Evolutionary conservation across 2,797 vertebrate genomes (phyloP).

Genomic region (Spinibarbus caldwelli): DNA sequence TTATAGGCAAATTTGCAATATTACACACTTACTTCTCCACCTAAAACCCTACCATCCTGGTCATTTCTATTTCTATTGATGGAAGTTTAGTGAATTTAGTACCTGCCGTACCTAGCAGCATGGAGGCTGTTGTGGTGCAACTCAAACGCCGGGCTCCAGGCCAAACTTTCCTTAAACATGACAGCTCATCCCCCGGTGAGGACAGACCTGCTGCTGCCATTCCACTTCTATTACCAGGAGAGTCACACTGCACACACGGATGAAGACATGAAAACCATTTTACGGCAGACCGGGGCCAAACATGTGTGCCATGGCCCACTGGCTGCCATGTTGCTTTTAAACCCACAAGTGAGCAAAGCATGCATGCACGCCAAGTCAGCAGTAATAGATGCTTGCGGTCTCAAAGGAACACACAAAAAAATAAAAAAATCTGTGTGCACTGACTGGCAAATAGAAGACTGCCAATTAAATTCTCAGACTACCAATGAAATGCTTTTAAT

Average conservation of each 20-base stretch:
- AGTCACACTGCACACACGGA: conserved; percentile 55
- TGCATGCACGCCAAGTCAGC: conserved; percentile 40
- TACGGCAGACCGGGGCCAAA: conserved; percentile 49
- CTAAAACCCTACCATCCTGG: background rate
- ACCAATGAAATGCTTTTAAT: background rate
- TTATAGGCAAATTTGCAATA: conserved; percentile 47
- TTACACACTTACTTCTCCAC: conserved; percentile 55
- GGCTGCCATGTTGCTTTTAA: conserved; percentile 41
- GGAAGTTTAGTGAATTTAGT: conserved; percentile 49
- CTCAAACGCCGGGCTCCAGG: conserved; percentile 66
- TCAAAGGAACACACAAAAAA: too few species aligned
- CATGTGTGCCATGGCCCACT: conserved; percentile 38
- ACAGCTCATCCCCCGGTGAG: conserved; percentile 70
- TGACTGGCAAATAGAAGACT: background rate
- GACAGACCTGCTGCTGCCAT: conserved; percentile 69
- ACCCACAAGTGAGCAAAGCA: conserved; percentile 41
- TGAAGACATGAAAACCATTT: conserved; percentile 65
- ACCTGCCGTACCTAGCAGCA: conserved; percentile 57
- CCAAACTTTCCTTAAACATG: conserved; percentile 70
- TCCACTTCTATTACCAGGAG: conserved; percentile 66
- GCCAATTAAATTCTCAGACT: background rate
- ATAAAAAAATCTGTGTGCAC: too few species aligned
- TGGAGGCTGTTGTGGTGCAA: conserved; percentile 67
- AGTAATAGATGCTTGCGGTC: conserved; percentile 42
- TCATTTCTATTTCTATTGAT: conserved; percentile 12